These are phyloP conservation scores for Littorina saxatilis DNA, from an alignment of 1,140 invertebrate genomes.

Conservation along the genomic window DNA sequence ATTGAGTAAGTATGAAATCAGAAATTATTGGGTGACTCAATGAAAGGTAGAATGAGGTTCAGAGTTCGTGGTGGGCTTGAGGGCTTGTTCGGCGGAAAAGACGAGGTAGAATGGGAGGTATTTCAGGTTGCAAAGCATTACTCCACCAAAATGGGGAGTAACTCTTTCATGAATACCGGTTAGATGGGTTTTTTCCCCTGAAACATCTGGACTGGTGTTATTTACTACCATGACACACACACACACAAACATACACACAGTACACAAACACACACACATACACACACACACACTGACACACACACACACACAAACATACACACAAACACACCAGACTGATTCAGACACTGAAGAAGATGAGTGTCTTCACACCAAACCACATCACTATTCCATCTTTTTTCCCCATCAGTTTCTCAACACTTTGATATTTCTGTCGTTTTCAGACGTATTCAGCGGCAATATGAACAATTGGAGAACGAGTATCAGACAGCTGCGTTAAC, in stretches of 20 bases:
- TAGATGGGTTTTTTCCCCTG: no score
- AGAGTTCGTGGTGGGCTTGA: neutral
- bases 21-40: no score
- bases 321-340: slow-evolving; percentile 7
- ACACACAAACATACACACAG: neutral
- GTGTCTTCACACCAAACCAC: no score
- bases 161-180: no score
- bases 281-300: slow-evolving; percentile 11
- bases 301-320: slow-evolving; percentile 9
- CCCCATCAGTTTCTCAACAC: neutral
- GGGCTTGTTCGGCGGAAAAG: no score
- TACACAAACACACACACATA: neutral
- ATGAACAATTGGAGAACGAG: slow-evolving; percentile 84
- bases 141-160: no score
- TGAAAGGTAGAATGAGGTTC: neutral
- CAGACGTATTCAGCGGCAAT: slow-evolving; percentile 85
- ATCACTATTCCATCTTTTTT: no score
- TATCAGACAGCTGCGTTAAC: slow-evolving; percentile 83
- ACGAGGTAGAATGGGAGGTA: no score
- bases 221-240: no score
- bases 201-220: no score
- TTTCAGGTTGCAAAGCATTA: no score
- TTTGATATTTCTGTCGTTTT: neutral
- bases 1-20: slow-evolving; percentile 54
- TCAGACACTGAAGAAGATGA: no score